These are phyloP conservation scores for Salvator merianae DNA, from an alignment of 2,113 vertebrate genomes.

Conservation along the genomic window DNA sequence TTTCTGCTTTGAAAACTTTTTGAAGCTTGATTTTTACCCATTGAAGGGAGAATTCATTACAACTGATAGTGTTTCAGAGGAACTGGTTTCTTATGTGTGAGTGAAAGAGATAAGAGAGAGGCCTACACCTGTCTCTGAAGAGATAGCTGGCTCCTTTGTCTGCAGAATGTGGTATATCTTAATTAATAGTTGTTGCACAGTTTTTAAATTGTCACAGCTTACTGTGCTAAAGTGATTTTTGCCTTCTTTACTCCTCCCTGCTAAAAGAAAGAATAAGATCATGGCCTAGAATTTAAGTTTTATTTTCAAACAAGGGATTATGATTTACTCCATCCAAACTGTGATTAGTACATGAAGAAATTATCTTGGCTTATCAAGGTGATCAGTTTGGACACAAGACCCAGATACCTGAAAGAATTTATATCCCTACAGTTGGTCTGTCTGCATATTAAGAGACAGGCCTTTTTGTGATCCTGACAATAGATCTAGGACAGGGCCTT, in stretches of 20 bases:
- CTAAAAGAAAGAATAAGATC: background rate
- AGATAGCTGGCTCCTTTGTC: background rate
- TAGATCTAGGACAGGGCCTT: too few relatives aligned
- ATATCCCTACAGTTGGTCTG: too few relatives aligned
- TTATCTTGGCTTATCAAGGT: too few relatives aligned
- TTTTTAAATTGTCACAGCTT: background rate
- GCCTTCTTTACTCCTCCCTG: background rate
- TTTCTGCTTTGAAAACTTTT: background rate
- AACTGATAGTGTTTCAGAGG: too few relatives aligned
- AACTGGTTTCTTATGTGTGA: background rate
- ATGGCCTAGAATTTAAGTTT: background rate
- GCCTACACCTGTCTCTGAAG: background rate
- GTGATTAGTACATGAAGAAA: background rate
- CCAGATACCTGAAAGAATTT: too few relatives aligned
- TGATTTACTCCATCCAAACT: background rate
- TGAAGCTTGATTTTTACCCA: background rate
- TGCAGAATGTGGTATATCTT: background rate
- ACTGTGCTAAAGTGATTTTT: background rate
- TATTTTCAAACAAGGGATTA: background rate
- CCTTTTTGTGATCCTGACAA: too few relatives aligned
- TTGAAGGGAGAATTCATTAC: background rate
- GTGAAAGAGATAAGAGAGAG: background rate
- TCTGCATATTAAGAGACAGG: too few relatives aligned
- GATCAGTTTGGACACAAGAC: too few relatives aligned
- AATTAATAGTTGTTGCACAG: background rate